A percentile compares a stretch with the other conserved stretches of the same genome.
These are phyloP conservation scores for Drosophila colorata DNA, from an alignment of 2,888 invertebrate species.

Conservation along the genomic window DNA sequence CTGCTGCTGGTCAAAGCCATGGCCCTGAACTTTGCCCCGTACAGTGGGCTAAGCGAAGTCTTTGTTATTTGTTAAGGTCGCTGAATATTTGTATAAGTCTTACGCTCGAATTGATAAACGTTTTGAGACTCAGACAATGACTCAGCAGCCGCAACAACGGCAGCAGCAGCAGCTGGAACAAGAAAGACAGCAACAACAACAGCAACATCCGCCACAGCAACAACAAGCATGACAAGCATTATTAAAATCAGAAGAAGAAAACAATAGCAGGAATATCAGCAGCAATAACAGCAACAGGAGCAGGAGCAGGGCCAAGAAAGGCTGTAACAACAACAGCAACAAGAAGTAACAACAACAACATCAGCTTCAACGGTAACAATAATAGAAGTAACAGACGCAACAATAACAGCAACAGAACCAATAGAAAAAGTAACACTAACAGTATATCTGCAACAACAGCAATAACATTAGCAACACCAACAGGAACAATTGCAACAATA, in stretches of 20 bases:
- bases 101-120: constrained; percentile 38
- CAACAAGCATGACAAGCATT: not conserved
- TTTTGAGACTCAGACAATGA: constrained; percentile 10
- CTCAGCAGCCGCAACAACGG: constrained; percentile 15
- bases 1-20: constrained; percentile 51
- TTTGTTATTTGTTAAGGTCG: constrained; percentile 29
- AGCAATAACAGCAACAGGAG: not conserved
- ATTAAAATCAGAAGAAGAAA: not conserved
- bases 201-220: not conserved
- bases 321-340: not conserved
- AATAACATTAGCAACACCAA: too few relatives aligned
- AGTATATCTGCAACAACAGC: not conserved
- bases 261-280: not conserved
- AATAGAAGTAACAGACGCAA: not conserved
- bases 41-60: constrained; percentile 7
- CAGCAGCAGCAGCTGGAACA: not conserved
- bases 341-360: not conserved
- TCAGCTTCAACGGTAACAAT: not conserved
- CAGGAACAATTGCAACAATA: not conserved
- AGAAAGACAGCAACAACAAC: too few relatives aligned
- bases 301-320: not conserved
- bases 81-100: constrained; percentile 33
- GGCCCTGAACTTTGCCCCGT: constrained; percentile 59
- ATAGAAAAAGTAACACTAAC: not conserved
- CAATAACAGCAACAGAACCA: not conserved